Conservation (phyloP, 2,888 invertebrate genomes). For the Cylindroiulus punctatus region DNA sequence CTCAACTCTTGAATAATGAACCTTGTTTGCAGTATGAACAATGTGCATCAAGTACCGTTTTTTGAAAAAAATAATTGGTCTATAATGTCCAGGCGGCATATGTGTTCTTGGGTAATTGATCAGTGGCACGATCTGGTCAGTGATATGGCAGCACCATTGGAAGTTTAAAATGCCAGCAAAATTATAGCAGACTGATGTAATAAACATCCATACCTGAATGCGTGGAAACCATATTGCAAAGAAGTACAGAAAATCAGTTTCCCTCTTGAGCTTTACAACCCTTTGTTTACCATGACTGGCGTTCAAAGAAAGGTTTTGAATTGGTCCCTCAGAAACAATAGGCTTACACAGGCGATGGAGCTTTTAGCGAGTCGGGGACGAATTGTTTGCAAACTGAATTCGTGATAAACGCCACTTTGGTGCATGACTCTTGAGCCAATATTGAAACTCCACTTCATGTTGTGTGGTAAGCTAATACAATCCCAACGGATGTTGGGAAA, state of each 20-base stretch:
- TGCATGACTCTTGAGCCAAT: constrained; percentile 31
- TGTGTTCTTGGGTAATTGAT: no score
- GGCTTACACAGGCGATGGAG: neutral
- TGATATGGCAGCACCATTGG: neutral
- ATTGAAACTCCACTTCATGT: constrained; percentile 42
- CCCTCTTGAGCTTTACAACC: no score
- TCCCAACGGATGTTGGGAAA: neutral
- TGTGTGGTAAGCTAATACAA: constrained; percentile 5
- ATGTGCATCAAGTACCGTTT: no score
- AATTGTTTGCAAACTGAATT: constrained; percentile 22
- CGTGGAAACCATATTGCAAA: no score
- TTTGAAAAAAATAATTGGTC: no score
- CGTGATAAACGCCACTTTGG: neutral
- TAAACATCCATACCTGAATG: no score
- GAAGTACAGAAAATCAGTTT: no score
- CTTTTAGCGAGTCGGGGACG: neutral
- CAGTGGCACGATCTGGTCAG: neutral
- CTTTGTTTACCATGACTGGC: neutral
- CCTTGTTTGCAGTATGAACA: no score
- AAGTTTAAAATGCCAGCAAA: neutral
- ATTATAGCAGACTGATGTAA: neutral
- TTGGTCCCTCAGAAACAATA: neutral
- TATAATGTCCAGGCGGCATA: no score
- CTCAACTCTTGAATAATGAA: no score
- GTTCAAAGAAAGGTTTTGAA: neutral